Evolutionary conservation across 1,140 invertebrate genomes (phyloP).

Genomic region (Drosophila oshimai): DNA sequence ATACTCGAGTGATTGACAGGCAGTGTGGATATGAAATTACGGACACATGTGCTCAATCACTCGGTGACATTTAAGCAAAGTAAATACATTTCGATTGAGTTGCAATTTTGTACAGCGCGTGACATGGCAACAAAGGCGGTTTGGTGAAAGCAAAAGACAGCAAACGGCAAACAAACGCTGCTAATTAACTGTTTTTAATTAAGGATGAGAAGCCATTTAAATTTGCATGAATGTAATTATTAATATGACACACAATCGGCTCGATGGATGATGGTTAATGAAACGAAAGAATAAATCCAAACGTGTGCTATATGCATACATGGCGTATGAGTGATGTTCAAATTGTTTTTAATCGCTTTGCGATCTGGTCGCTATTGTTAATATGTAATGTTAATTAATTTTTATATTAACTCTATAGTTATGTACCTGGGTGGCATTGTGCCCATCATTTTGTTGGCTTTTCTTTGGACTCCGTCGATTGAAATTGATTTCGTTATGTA

Average conservation of each 20-base stretch:
- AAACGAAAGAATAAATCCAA: slow-evolving; percentile 19
- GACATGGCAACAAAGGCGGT: slow-evolving; percentile 46
- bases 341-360: slow-evolving; percentile 20
- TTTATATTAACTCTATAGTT: slow-evolving; percentile 55
- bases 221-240: slow-evolving; percentile 16
- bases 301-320: slow-evolving; percentile 31
- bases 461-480: slow-evolving; percentile 54
- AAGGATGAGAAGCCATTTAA: slow-evolving; percentile 39
- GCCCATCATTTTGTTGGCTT: slow-evolving; percentile 81
- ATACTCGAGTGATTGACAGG: slow-evolving; percentile 19
- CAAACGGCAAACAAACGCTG: slow-evolving; percentile 48
- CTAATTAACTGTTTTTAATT: slow-evolving; percentile 76
- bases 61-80: slow-evolving; percentile 34
- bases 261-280: slow-evolving; percentile 48
- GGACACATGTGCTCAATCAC: slow-evolving; percentile 31
- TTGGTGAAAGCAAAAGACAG: slow-evolving; percentile 31
- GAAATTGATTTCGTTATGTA: slow-evolving; percentile 42
- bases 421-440: slow-evolving; percentile 83
- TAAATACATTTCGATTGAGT: slow-evolving; percentile 34
- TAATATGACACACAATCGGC: slow-evolving; percentile 30
- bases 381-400: slow-evolving; percentile 61
- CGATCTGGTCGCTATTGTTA: slow-evolving; percentile 23
- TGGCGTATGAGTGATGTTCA: slow-evolving; percentile 67
- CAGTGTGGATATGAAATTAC: slow-evolving; percentile 21
- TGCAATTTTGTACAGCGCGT: slow-evolving; percentile 56